A percentile compares a stretch with the other conserved stretches of the same genome.
These are phyloP conservation scores for Meteorus colon DNA, from an alignment of 2,888 invertebrate genomes.

Conservation along the genomic window DNA sequence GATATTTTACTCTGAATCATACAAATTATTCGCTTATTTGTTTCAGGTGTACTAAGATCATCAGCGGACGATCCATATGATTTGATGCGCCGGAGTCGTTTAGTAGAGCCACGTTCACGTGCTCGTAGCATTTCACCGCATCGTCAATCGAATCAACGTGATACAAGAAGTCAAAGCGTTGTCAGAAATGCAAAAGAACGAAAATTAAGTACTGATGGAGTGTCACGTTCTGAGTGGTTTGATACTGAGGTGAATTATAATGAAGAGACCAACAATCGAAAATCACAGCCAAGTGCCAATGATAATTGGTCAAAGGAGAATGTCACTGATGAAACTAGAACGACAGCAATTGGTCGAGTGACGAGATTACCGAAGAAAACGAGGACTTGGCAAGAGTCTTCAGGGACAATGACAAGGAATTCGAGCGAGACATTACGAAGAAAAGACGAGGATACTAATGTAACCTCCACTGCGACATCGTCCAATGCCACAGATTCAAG, in stretches of 20 bases:
- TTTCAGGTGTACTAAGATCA: constrained; percentile 66
- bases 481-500: constrained; percentile 54
- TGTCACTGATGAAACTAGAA: constrained; percentile 42
- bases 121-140: constrained; percentile 72
- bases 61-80: constrained; percentile 82
- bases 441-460: constrained; percentile 48
- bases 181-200: constrained; percentile 56
- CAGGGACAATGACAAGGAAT: constrained; percentile 19
- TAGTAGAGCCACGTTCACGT: constrained; percentile 78
- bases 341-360: constrained; percentile 50
- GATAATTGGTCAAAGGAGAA: constrained; percentile 55
- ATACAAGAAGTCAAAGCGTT: constrained; percentile 74
- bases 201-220: constrained; percentile 42
- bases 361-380: constrained; percentile 54
- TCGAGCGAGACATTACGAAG: constrained; percentile 40
- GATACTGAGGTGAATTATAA: constrained; percentile 55
- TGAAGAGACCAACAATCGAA: constrained; percentile 49
- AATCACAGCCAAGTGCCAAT: constrained; percentile 47
- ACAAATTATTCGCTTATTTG: neutral
- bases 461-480: constrained; percentile 22
- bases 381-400: constrained; percentile 55
- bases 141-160: constrained; percentile 61
- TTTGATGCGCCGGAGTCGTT: constrained; percentile 85
- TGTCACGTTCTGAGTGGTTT: constrained; percentile 67
- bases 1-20: neutral